A percentile compares a stretch with the other conserved stretches of the same genome.
Evolutionary conservation across 2,797 vertebrate species (phyloP).

Genomic region (Pseudomugil tenellus): DNA sequence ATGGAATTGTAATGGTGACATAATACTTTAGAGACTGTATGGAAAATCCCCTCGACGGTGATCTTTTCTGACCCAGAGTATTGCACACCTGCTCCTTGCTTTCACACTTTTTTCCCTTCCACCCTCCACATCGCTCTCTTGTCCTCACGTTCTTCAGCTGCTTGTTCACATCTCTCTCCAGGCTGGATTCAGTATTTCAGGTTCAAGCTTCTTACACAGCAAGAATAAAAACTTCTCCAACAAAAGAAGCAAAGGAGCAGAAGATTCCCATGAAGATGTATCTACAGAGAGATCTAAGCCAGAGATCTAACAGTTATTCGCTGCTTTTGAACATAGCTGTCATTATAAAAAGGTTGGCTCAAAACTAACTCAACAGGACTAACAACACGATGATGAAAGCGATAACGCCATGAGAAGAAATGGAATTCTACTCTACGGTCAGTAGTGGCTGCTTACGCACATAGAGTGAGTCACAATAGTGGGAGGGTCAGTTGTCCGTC

Average conservation of each 20-base stretch:
- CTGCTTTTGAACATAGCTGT: constrained; percentile 15
- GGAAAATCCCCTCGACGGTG: constrained; percentile 62
- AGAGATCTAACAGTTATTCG: constrained; percentile 15
- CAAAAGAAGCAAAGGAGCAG: constrained; percentile 29
- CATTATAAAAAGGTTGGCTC: constrained; percentile 41
- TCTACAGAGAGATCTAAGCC: constrained; percentile 43
- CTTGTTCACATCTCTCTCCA: background rate
- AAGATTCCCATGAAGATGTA: constrained; percentile 54
- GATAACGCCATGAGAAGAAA: constrained; percentile 63
- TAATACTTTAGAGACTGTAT: constrained; percentile 73
- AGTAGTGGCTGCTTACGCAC: constrained; percentile 71
- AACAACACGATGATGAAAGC: constrained; percentile 37
- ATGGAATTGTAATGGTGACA: constrained; percentile 67
- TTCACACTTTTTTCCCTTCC: constrained; percentile 10
- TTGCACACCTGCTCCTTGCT: constrained; percentile 43
- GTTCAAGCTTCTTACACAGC: background rate
- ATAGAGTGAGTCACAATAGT: constrained; percentile 71
- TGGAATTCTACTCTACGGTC: constrained; percentile 75
- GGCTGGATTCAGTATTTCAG: background rate
- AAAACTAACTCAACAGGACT: constrained; percentile 3
- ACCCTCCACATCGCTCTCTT: constrained; percentile 1
- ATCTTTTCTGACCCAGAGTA: constrained; percentile 53
- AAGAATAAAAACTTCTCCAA: constrained; percentile 1
- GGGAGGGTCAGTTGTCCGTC: constrained; percentile 59
- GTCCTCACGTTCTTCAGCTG: constrained; percentile 13